phyloP scores from a whole-genome alignment of 2,888 invertebrate species.

The Lasioglossum morio region DNA sequence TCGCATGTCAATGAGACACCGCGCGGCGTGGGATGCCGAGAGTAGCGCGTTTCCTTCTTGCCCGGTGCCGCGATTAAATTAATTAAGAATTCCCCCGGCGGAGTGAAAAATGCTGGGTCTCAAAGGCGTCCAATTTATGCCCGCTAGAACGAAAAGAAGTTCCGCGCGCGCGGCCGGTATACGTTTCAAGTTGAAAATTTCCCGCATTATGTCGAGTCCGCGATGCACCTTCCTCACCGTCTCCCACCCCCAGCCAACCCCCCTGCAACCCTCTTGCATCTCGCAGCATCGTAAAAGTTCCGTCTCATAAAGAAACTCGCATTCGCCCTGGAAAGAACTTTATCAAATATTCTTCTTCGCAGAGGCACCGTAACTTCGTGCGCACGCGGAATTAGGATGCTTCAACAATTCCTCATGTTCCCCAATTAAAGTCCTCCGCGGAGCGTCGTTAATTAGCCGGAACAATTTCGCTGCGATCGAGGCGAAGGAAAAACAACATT shows the following conservation, averaged over 20 bases:
- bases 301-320: slow-evolving; percentile 6
- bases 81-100: slow-evolving; percentile 32
- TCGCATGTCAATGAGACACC: slow-evolving; percentile 11
- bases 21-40: slow-evolving; percentile 1
- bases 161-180: background rate
- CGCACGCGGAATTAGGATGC: slow-evolving; percentile 1
- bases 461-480: background rate
- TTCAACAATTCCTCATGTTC: slow-evolving; percentile 24
- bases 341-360: slow-evolving; percentile 29
- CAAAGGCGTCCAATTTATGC: slow-evolving; percentile 19
- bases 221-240: slow-evolving; percentile 12
- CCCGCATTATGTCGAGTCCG: slow-evolving; percentile 11
- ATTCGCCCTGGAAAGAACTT: slow-evolving; percentile 8
- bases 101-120: slow-evolving; percentile 1
- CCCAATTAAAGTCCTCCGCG: slow-evolving; percentile 28
- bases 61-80: slow-evolving; percentile 26
- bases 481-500: background rate
- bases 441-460: background rate
- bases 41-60: slow-evolving; percentile 23
- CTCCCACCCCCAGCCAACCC: too few species aligned
- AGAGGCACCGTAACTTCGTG: background rate
- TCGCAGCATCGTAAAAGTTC: slow-evolving; percentile 22
- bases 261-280: background rate
- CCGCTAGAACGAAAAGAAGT: slow-evolving; percentile 18
- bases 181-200: slow-evolving; percentile 15